A percentile compares a stretch with the other conserved stretches of the same genome.
Conservation (phyloP, 2,113 vertebrate species). For the Amazona vittata region DNA sequence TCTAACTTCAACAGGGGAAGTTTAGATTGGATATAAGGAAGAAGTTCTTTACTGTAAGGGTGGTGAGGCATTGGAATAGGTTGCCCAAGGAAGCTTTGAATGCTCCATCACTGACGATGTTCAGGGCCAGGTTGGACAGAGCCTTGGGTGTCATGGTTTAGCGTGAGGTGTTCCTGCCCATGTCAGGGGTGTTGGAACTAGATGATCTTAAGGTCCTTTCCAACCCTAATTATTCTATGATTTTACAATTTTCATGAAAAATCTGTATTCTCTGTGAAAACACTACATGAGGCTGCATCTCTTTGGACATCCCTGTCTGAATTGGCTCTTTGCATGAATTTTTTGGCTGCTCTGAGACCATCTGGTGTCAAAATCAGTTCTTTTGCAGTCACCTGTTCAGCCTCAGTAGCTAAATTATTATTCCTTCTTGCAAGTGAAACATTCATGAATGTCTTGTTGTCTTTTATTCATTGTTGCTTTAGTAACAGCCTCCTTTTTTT, state of each 20-base stretch:
- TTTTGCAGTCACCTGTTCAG: background rate
- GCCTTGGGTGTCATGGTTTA: too few species aligned
- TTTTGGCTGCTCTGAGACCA: background rate
- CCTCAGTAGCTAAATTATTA: background rate
- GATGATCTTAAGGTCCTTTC: too few species aligned
- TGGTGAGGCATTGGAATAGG: too few species aligned
- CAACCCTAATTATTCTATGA: too few species aligned
- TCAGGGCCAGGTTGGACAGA: too few species aligned
- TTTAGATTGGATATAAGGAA: too few species aligned
- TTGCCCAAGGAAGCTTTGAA: too few species aligned
- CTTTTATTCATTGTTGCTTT: background rate
- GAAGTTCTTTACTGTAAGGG: too few species aligned
- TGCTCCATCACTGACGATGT: accelerated
- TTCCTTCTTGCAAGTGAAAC: background rate
- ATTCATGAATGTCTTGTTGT: background rate
- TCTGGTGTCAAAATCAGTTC: background rate
- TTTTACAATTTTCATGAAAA: background rate
- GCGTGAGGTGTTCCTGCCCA: too few species aligned
- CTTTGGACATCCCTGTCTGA: background rate
- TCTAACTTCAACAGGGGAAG: too few species aligned
- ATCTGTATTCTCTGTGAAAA: background rate
- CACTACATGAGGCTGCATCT: background rate
- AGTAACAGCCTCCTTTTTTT: background rate
- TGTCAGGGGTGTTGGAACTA: too few species aligned
- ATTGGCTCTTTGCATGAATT: background rate